A percentile compares a stretch with the other conserved stretches of the same genome.
Evolutionary conservation across 2,888 invertebrate genomes (phyloP).

Genomic region (Megamerina dolium): DNA sequence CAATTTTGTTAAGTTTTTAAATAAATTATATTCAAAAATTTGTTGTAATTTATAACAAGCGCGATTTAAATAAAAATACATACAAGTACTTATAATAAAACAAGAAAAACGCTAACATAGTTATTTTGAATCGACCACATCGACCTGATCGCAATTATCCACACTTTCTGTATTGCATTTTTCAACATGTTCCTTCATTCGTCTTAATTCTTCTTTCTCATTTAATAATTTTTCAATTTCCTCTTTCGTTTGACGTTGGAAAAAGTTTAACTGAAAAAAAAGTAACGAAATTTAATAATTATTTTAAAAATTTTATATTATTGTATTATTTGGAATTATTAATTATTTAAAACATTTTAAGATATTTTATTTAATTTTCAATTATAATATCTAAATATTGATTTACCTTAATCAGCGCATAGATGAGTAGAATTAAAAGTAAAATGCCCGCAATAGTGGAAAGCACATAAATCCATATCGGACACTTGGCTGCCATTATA

Average conservation of each 20-base stretch:
- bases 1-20: too few species aligned
- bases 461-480: conserved; percentile 43
- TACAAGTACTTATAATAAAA: too few species aligned
- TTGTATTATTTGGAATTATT: background rate
- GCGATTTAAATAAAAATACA: too few species aligned
- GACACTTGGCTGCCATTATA: conserved; percentile 19
- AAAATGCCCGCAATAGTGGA: conserved; percentile 39
- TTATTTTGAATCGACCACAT: too few species aligned
- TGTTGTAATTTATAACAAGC: too few species aligned
- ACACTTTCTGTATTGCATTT: background rate
- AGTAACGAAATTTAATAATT: too few species aligned
- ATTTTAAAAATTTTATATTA: background rate
- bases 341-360: too few species aligned
- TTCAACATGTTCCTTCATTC: conserved; percentile 7
- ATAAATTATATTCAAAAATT: too few species aligned
- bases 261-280: conserved; percentile 46
- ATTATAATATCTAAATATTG: too few species aligned
- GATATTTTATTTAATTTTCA: too few species aligned
- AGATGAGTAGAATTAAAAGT: conserved; percentile 31
- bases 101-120: too few species aligned
- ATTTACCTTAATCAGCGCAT: conserved; percentile 27
- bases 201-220: background rate
- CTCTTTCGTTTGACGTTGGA: conserved; percentile 43
- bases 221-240: conserved; percentile 28
- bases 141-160: background rate